These are phyloP conservation scores for Petrocephalus microphthalmus DNA, from an alignment of 2,113 vertebrate species.

Conservation along the genomic window DNA sequence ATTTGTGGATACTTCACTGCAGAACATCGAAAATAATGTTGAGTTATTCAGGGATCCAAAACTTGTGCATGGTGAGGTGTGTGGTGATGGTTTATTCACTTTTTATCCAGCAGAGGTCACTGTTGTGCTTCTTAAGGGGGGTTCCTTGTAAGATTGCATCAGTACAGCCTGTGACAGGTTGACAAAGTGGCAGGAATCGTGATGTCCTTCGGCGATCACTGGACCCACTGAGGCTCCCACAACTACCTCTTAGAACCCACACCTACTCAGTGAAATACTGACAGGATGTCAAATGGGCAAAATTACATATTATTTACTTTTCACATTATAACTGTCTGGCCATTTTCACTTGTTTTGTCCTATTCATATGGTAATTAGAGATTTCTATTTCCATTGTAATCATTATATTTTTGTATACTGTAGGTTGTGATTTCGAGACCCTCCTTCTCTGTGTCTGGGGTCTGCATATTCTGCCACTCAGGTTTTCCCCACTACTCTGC, in stretches of 20 bases:
- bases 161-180: not conserved
- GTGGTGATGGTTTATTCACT: not conserved
- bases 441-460: not conserved
- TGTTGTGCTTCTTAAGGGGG: slow-evolving; percentile 20
- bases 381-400: not conserved
- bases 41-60: not conserved
- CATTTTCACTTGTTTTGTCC: not conserved
- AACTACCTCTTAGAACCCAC: not conserved
- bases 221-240: not conserved
- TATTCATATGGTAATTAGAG: not conserved
- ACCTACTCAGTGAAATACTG: not conserved
- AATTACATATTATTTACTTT: not conserved
- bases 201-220: not conserved
- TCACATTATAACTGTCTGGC: not conserved
- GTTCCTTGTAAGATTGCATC: not conserved
- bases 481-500: not conserved
- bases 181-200: not conserved
- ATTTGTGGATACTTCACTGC: not conserved
- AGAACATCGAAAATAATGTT: not conserved
- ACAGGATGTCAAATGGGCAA: not conserved
- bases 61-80: not conserved
- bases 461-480: not conserved
- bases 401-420: not conserved
- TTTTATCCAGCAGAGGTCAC: slow-evolving; percentile 47
- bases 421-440: not conserved